A percentile compares a stretch with the other conserved stretches of the same genome.
Conservation (phyloP, 2,888 invertebrate species). For the Busseola fusca region DNA sequence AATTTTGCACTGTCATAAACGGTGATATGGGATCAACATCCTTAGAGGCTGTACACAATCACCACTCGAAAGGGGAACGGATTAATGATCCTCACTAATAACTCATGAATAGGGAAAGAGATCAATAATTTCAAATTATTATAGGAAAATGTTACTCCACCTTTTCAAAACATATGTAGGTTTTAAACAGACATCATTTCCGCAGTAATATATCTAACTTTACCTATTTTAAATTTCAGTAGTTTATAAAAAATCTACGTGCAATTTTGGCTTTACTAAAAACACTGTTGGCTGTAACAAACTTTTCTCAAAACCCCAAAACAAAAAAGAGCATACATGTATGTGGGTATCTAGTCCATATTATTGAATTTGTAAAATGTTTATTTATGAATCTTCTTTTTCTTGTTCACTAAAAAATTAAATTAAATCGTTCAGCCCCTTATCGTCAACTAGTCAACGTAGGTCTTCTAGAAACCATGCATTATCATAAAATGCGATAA, state of each 20-base stretch:
- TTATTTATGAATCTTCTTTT: background rate
- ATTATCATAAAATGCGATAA: background rate
- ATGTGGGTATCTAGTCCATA: background rate
- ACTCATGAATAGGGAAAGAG: background rate
- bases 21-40: background rate
- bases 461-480: background rate
- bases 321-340: background rate
- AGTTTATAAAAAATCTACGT: background rate
- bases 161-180: background rate
- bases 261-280: background rate
- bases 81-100: background rate
- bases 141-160: background rate
- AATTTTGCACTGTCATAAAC: background rate
- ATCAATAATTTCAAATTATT: background rate
- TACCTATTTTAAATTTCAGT: background rate
- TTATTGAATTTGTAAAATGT: background rate
- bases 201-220: background rate
- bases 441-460: background rate
- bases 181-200: background rate
- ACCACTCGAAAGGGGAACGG: background rate
- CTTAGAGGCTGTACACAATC: slow-evolving; percentile 1
- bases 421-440: background rate
- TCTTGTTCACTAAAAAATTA: background rate
- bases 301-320: background rate
- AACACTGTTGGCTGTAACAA: background rate